Evolutionary conservation across 2,797 vertebrate species (phyloP).

Genomic region (Cuniculus paca): DNA sequence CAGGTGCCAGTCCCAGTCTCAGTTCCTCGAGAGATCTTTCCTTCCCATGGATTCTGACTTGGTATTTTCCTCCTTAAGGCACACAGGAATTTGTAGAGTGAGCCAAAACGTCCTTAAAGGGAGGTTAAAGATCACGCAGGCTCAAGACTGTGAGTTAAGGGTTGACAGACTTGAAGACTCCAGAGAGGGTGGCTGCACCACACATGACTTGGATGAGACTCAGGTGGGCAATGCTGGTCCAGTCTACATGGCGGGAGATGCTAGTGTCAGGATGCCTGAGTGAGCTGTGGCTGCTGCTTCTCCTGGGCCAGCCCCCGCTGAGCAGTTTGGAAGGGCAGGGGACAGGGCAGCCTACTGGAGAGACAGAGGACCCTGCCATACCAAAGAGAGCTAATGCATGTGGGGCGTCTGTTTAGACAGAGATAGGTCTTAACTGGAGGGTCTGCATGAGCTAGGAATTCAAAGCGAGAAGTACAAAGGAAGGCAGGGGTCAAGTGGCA

Average conservation of each 20-base stretch:
- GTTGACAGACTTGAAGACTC: neutral
- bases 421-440: neutral
- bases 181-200: neutral
- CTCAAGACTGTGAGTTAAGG: neutral
- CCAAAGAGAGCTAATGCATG: neutral
- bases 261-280: neutral
- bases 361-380: neutral
- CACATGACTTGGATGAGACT: fast-evolving
- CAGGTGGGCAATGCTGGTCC: neutral
- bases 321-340: neutral
- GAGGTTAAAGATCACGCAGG: neutral
- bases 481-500: neutral
- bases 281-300: neutral
- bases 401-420: neutral
- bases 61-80: neutral
- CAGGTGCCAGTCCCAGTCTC: neutral
- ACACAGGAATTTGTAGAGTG: neutral
- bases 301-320: neutral
- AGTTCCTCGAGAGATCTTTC: neutral
- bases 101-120: neutral
- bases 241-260: neutral
- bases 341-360: neutral
- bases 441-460: neutral
- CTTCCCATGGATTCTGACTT: neutral
- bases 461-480: neutral